These are phyloP conservation scores for Latrodectus geometricus DNA, from an alignment of 1,140 invertebrate species.

Conservation along the genomic window DNA sequence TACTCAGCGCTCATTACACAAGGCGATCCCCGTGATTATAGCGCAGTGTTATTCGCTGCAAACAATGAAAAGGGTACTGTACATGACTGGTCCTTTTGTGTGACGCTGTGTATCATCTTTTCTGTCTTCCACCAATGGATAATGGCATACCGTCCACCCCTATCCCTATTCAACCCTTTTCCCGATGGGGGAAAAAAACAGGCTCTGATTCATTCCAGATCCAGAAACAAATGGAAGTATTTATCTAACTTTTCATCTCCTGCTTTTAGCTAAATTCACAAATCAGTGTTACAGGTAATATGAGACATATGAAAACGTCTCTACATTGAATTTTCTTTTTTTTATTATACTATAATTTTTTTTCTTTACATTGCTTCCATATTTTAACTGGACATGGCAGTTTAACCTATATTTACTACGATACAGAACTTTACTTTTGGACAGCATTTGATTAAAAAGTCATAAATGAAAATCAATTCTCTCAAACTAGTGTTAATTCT, in stretches of 20 bases:
- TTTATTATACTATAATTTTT: too few relatives aligned
- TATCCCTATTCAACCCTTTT: slow-evolving; percentile 52
- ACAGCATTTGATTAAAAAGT: too few relatives aligned
- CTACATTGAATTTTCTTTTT: too few relatives aligned
- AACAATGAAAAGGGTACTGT: slow-evolving; percentile 31
- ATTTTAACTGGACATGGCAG: too few relatives aligned
- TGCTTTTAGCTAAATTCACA: neutral
- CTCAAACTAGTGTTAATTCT: too few relatives aligned
- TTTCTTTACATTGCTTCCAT: too few relatives aligned
- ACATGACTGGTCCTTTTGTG: slow-evolving; percentile 51
- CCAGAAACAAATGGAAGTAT: slow-evolving; percentile 40
- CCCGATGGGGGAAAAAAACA: neutral
- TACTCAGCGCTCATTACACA: slow-evolving; percentile 57
- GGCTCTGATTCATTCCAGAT: slow-evolving; percentile 35
- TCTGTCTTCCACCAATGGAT: slow-evolving; percentile 39
- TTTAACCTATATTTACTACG: too few relatives aligned
- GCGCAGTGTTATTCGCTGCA: slow-evolving; percentile 34
- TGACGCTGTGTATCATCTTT: slow-evolving; percentile 53
- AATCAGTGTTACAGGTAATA: neutral
- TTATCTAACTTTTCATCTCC: slow-evolving; percentile 20
- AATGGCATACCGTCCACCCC: slow-evolving; percentile 44
- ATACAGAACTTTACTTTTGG: too few relatives aligned
- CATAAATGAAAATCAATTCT: too few relatives aligned
- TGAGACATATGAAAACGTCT: too few relatives aligned
- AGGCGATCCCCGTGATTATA: slow-evolving; percentile 26